Evolutionary conservation across 2,797 vertebrate genomes (phyloP).

Genomic region (Rhynchonycteris naso): DNA sequence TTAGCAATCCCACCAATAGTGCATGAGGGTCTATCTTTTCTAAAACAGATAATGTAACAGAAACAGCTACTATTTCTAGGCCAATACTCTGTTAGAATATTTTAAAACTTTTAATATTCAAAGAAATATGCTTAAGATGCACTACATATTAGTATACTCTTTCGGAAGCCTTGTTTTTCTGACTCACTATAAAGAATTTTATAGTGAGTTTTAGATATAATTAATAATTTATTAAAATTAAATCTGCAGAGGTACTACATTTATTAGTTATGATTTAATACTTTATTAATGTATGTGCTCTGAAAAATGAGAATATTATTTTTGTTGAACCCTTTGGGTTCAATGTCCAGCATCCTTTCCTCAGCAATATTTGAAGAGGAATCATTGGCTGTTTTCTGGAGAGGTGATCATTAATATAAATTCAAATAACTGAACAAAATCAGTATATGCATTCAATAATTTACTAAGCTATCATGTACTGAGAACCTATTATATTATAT

Average conservation of each 20-base stretch:
- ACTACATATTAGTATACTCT: neutral
- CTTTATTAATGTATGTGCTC: neutral
- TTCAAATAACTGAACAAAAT: neutral
- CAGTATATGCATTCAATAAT: neutral
- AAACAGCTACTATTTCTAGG: neutral
- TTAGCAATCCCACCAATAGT: neutral
- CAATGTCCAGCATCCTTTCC: neutral
- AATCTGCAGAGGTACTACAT: neutral
- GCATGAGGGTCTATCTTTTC: neutral
- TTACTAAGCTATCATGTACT: neutral
- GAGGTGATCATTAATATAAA: neutral
- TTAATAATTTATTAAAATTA: neutral
- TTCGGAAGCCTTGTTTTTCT: neutral
- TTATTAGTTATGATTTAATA: neutral
- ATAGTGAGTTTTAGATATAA: neutral
- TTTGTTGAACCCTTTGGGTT: neutral
- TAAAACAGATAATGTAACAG: neutral
- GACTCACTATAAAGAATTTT: neutral
- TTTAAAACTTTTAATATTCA: neutral
- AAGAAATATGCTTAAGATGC: neutral
- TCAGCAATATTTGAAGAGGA: neutral
- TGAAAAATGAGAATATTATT: neutral
- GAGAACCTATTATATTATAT: neutral
- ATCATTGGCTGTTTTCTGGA: neutral
- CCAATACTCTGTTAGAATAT: neutral